Conservation (phyloP, 2,113 vertebrate species). For the Haliaeetus leucogaster region DNA sequence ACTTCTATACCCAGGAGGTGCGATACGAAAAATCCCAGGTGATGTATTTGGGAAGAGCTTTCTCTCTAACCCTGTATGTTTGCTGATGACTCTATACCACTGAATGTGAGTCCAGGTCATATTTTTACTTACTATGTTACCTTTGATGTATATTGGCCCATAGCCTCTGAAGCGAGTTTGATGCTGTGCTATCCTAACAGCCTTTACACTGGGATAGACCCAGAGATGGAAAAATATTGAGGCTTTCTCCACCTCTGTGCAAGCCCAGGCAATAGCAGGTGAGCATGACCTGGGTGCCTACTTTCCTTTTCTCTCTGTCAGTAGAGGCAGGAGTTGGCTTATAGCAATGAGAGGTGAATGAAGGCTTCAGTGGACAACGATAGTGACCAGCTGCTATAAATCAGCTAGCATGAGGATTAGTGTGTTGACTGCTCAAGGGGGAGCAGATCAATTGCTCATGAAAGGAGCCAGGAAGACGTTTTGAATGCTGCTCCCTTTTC, state of each 20-base stretch:
- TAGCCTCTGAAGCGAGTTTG: background rate
- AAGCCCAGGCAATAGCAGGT: background rate
- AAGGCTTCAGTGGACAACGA: background rate
- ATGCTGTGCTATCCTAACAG: background rate
- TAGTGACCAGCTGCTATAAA: background rate
- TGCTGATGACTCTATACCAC: background rate
- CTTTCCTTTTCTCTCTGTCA: background rate
- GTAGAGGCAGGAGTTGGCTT: background rate
- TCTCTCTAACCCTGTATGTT: background rate
- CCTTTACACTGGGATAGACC: background rate
- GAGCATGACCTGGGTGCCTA: background rate
- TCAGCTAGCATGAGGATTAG: background rate
- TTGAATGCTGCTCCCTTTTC: background rate
- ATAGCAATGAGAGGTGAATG: background rate
- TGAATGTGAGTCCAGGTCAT: background rate
- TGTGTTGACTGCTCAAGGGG: background rate
- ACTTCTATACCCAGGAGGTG: background rate
- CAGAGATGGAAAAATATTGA: background rate
- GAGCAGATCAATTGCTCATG: background rate
- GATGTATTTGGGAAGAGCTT: background rate
- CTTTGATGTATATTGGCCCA: background rate
- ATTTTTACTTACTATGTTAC: background rate
- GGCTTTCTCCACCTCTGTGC: background rate
- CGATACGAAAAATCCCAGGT: background rate
- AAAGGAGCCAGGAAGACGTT: background rate